A percentile compares a stretch with the other conserved stretches of the same genome.
Evolutionary conservation across 2,888 invertebrate genomes (phyloP).

Genomic region (Phalera bucephala): DNA sequence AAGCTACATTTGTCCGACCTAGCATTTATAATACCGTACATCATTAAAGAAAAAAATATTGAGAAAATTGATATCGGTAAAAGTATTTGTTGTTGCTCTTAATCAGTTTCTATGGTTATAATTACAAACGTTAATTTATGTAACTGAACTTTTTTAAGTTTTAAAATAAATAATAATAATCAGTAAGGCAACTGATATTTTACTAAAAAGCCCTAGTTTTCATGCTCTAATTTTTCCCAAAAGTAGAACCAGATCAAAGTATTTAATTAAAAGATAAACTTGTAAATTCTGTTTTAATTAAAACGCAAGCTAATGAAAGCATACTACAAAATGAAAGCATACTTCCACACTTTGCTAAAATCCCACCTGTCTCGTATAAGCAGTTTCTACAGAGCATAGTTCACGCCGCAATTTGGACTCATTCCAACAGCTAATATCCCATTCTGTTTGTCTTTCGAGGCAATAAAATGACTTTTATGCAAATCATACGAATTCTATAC

Average conservation of each 20-base stretch:
- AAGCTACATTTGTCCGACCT: too few relatives aligned
- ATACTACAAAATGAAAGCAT: slow-evolving; percentile 4
- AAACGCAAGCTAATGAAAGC: slow-evolving; percentile 17
- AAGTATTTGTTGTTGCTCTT: too few relatives aligned
- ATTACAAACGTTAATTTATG: too few relatives aligned
- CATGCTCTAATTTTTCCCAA: neutral
- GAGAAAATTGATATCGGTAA: too few relatives aligned
- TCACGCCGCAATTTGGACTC: slow-evolving; percentile 62
- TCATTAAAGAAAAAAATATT: too few relatives aligned
- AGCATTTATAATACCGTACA: too few relatives aligned
- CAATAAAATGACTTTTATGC: slow-evolving; percentile 84
- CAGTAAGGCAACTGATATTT: too few relatives aligned
- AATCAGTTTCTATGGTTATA: too few relatives aligned
- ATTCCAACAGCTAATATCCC: slow-evolving; percentile 78
- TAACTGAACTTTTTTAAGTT: too few relatives aligned
- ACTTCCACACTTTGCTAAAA: slow-evolving; percentile 17
- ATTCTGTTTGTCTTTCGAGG: slow-evolving; percentile 82
- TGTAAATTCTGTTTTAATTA: slow-evolving; percentile 17
- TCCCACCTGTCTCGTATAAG: slow-evolving; percentile 17
- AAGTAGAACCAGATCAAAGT: neutral
- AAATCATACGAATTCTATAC: slow-evolving; percentile 83
- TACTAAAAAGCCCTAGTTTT: too few relatives aligned
- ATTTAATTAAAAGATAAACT: neutral
- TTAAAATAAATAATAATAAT: too few relatives aligned
- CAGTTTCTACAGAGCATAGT: slow-evolving; percentile 22